These are phyloP conservation scores for Euwallacea fornicatus DNA, from an alignment of 1,140 invertebrate species.

Conservation along the genomic window DNA sequence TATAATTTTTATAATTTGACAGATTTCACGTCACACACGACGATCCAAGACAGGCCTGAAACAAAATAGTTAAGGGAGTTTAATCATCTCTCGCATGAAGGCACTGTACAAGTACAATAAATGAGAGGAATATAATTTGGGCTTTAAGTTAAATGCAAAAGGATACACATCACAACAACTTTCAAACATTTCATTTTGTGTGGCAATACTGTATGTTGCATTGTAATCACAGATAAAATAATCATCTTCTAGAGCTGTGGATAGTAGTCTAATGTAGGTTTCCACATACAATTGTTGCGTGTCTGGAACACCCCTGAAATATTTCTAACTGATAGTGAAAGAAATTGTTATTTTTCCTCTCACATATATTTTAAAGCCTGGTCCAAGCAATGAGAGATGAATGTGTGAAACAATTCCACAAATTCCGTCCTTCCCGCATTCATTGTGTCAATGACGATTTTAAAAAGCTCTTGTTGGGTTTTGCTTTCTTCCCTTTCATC, in stretches of 20 bases:
- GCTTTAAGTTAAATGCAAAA: conserved; percentile 26
- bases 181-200: conserved; percentile 44
- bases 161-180: conserved; percentile 46
- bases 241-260: conserved; percentile 65
- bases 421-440: conserved; percentile 43
- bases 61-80: too few relatives aligned
- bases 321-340: too few relatives aligned
- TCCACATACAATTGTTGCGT: conserved; percentile 57
- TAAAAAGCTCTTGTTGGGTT: conserved; percentile 29
- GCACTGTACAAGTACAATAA: too few relatives aligned
- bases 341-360: conserved; percentile 15
- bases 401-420: conserved; percentile 46
- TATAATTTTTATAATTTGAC: too few relatives aligned
- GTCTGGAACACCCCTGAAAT: conserved; percentile 48
- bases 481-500: conserved; percentile 38
- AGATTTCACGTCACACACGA: too few relatives aligned
- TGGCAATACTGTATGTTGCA: conserved; percentile 43
- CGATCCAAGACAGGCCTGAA: too few relatives aligned
- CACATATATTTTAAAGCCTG: conserved; percentile 45
- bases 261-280: conserved; percentile 63
- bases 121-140: too few relatives aligned
- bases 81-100: too few relatives aligned
- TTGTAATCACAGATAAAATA: conserved; percentile 74
- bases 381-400: conserved; percentile 45
- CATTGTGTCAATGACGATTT: conserved; percentile 43